phyloP scores from a whole-genome alignment of 2,888 invertebrate species.

The Erannis defoliaria region DNA sequence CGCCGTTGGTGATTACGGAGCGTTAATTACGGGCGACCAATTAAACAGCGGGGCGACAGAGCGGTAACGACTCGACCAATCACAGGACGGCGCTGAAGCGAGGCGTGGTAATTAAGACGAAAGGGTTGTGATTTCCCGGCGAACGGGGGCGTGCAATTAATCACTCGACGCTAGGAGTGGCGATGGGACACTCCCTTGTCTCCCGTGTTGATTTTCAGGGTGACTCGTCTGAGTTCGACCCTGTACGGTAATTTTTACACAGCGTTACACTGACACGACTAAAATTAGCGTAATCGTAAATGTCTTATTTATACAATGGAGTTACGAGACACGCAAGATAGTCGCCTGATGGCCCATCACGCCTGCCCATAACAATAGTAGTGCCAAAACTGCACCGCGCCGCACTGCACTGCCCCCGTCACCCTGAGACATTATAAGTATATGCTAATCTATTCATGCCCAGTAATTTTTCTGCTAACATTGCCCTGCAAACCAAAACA shows the following conservation, averaged over 20 bases:
- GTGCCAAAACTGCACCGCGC: no score
- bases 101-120: slow-evolving; percentile 86
- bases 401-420: no score
- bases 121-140: slow-evolving; percentile 85
- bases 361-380: no score
- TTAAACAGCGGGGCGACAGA: slow-evolving; percentile 77
- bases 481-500: no score
- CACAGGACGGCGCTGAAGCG: slow-evolving; percentile 72
- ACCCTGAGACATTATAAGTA: no score
- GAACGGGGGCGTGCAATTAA: slow-evolving; percentile 74
- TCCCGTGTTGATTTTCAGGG: slow-evolving; percentile 52
- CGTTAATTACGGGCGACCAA: slow-evolving; percentile 84
- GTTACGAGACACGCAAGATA: no score
- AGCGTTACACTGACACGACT: not conserved
- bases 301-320: no score
- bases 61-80: slow-evolving; percentile 71
- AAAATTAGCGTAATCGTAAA: no score
- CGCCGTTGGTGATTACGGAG: slow-evolving; percentile 80
- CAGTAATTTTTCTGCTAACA: no score
- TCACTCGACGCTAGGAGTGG: slow-evolving; percentile 68
- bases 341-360: no score
- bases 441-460: no score
- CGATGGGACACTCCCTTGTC: slow-evolving; percentile 59
- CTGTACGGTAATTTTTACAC: slow-evolving; percentile 34
- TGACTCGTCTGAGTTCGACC: slow-evolving; percentile 44